Evolutionary conservation across 2,113 vertebrate species (phyloP).

Genomic region (Synchiropus splendidus): DNA sequence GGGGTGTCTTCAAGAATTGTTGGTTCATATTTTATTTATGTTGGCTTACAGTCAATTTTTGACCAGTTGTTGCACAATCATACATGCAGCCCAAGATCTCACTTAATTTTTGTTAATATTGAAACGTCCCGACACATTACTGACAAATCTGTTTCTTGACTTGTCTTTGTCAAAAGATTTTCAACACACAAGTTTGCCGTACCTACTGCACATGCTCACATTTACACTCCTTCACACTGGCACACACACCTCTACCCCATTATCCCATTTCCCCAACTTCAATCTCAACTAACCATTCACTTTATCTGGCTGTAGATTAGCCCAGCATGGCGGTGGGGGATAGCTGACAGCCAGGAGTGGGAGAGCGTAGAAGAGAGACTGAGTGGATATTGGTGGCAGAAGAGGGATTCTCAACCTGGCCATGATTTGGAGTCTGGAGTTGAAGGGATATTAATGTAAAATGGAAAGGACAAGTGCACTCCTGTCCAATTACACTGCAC

Average conservation of each 20-base stretch:
- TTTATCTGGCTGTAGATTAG: slow-evolving; percentile 47
- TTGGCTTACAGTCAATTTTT: too few species aligned
- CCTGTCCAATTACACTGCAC: slow-evolving; percentile 96
- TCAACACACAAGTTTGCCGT: too few species aligned
- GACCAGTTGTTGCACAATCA: too few species aligned
- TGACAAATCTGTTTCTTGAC: too few species aligned
- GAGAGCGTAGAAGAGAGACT: slow-evolving; percentile 29
- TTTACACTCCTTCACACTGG: slow-evolving; percentile 3
- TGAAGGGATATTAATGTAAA: slow-evolving; percentile 98
- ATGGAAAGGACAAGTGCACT: slow-evolving; percentile 87
- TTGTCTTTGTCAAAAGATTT: too few species aligned
- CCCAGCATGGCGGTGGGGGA: slow-evolving; percentile 32
- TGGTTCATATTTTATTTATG: too few species aligned
- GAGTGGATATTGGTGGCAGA: slow-evolving; percentile 48
- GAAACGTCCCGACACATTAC: too few species aligned
- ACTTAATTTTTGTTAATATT: too few species aligned
- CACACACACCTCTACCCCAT: slow-evolving; percentile 12
- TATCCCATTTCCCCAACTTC: slow-evolving; percentile 31
- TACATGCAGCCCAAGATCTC: too few species aligned
- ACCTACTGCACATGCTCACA: not conserved
- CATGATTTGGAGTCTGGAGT: slow-evolving; percentile 81
- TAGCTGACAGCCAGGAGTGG: slow-evolving; percentile 50
- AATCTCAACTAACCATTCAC: slow-evolving; percentile 28
- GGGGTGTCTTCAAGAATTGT: too few species aligned
- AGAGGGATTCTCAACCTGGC: slow-evolving; percentile 61